Evolutionary conservation across 1,140 invertebrate species (phyloP), one percentile per base, ranked within the genome.

Genomic region (Colletes gigas): DNA sequence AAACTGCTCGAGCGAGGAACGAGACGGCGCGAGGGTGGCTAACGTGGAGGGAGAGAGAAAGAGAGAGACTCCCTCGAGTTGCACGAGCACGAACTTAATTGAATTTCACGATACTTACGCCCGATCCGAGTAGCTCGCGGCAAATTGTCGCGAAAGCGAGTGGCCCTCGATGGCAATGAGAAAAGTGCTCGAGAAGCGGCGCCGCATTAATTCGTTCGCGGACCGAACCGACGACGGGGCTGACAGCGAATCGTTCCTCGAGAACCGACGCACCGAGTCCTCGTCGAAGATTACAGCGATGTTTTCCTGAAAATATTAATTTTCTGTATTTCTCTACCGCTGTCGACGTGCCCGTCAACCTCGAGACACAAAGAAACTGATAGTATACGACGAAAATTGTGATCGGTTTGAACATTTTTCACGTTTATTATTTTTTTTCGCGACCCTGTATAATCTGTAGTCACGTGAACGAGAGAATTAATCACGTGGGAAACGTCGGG

Each of bases 21-120:
- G 44, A 47, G 15, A 66, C 10, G 17, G 21, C 30, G 30, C 30
- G 30, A 30, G 55, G 3, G 30, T 47, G 9, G 17, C 57, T 44
- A 59, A n/a, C n/a, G n/a, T n/a, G n/a, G n/a, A n/a, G n/a, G n/a
- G n/a, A n/a, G n/a, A n/a, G n/a, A n/a, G n/a, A n/a, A 59, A 55
- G 55, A n/a, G 47, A n/a, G 21, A 14, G 47, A 30, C 47, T 41
- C 44, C 55, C 50, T 54, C 66, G 59, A 72, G 78, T 68, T 62
- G 67, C 63, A 68, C 80, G n/a, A 82, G 75, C 74, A 70, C 50
- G 75, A 63, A 63, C 67, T 86, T 84, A 87, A 87, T 87, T 86
- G 73, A 87, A 87, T 87, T 78, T 80, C 85, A 59, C 74, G 84
- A 78, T 80, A 79, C 82, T 86, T 78, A 75, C 77, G 73, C 44